Evolutionary conservation across 2,888 invertebrate species (phyloP).

Genomic region (Ischnus inquisitorius): DNA sequence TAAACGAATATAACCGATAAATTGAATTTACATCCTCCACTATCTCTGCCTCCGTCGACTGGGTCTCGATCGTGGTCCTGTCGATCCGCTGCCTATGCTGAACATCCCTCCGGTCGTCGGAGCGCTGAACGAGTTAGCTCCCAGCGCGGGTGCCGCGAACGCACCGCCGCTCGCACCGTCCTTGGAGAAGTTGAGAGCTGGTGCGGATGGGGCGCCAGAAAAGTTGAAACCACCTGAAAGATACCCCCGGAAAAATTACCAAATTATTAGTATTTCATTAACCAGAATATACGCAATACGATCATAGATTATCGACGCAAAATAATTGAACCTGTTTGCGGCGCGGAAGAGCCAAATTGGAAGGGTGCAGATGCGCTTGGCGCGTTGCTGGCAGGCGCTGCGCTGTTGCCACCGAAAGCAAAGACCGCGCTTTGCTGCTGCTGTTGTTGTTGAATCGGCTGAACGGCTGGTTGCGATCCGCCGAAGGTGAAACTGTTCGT

Average conservation of each 20-base stretch:
- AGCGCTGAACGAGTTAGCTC: constrained; percentile 69
- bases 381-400: constrained; percentile 53
- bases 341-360: constrained; percentile 76
- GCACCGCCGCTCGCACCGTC: constrained; percentile 69
- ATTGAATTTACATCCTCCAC: constrained; percentile 82
- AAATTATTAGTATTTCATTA: neutral
- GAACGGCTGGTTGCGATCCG: constrained; percentile 40
- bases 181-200: constrained; percentile 78
- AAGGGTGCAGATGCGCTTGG: constrained; percentile 72
- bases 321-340: constrained; percentile 75
- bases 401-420: constrained; percentile 55
- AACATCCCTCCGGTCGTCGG: constrained; percentile 83
- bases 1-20: constrained; percentile 29
- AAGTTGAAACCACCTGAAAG: constrained; percentile 81
- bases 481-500: constrained; percentile 67
- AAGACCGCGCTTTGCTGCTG: constrained; percentile 64
- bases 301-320: neutral
- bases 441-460: constrained; percentile 46
- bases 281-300: too few relatives aligned
- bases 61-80: constrained; percentile 83
- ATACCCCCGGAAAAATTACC: neutral
- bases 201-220: constrained; percentile 76
- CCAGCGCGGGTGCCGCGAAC: constrained; percentile 76
- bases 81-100: constrained; percentile 86
- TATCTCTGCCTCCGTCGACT: constrained; percentile 84